Evolutionary conservation across 92 coral and sea anemone species (phyloP), one percentile per base, ranked within the genome.

Genomic region (Heteractis magnifica): DNA sequence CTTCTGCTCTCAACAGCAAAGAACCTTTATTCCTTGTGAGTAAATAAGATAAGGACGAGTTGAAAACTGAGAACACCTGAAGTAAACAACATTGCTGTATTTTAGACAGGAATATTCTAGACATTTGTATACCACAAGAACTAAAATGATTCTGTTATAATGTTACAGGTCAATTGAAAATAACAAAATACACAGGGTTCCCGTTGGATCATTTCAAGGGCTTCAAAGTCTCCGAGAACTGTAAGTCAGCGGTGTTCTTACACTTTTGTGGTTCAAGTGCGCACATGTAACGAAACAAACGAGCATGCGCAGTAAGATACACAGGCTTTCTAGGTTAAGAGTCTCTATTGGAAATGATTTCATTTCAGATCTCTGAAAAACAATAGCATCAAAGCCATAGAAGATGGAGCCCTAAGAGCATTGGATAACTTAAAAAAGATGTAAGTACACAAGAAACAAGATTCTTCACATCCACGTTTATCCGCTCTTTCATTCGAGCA

Each of bases 11-110:
- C 84, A 0, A 23, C 73, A 23, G 48, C 10, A 12, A 51, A 80
- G 13, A 68, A 81, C 23, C 59, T 81, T 21, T 68, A 81, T 81
- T 65, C 76, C 59, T 77, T 81, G 84, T 81, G 51, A 81, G 84
- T 81, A 44, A 13, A 68, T 26, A 62, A 44, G 58, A 44, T 72
- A 34, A 34, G 44, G 44, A 62, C 18, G 23, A 10, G 10, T 62
- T 62, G 23, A 62, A 62, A 18, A 18, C 23, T 62, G 5, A 62
- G 70, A 10, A 62, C 1, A 0, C 7, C 34, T 1, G 20, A n/a
- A 62, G 20, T 16, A 62, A 8, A 6, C 12, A 68, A 68, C 1
- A 10, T 68, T n/a, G 73, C 73, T 68, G 21, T 68, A 68, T 26
- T 8, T n/a, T 34, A 34, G 44, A 34, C 44, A 34, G 44, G 11